Evolutionary conservation across 2,113 vertebrate genomes (phyloP), one percentile per base, ranked within the genome.

Genomic region (Tragelaphus buxtoni): DNA sequence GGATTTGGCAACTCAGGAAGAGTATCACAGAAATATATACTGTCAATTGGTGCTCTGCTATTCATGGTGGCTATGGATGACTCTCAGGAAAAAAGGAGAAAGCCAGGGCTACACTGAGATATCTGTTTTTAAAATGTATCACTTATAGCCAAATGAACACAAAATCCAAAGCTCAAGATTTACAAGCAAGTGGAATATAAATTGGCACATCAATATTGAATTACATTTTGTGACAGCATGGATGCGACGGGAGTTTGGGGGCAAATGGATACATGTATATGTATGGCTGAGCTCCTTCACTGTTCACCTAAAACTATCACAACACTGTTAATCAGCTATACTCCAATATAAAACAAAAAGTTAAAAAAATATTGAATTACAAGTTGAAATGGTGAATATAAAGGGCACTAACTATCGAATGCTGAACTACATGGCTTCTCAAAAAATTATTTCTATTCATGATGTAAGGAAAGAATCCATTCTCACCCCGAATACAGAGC

Each of bases 401-500:
- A 97, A 98, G 4, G 53, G 32, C 20, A 72, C 32, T 82, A 82
- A 90, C 18, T 85, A 85, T 55, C 20, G 53, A 42, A 91, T 2
- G 5, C 13, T 96, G 63, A 95, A 96, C 92, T 45, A 65, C 22
- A 32, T 24, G 24, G 18, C 58, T 95, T 91, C 42, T 79, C 65
- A 60, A 60, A 65, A 93, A 94, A 90, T 9, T 55, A 69, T 55
- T 90, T 96, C 80, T 90, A 63, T 63, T 96, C 42, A 88, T 63
- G 32, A 93, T n/a, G 5, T 76, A 96, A 92, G 53, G 30, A 88
- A 97, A 88, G 72, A 91, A 93, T 69, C 56, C 32, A 63, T 5
- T 79, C 98, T 99, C 98, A 99, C 99, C 99, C 99, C 13, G 99
- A 99, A 97, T 99, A 99, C 2, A 99, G 98, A 2, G 99, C 99